phyloP scores from a whole-genome alignment of 1,140 invertebrate species.

The Brachionus manjavacas region DNA sequence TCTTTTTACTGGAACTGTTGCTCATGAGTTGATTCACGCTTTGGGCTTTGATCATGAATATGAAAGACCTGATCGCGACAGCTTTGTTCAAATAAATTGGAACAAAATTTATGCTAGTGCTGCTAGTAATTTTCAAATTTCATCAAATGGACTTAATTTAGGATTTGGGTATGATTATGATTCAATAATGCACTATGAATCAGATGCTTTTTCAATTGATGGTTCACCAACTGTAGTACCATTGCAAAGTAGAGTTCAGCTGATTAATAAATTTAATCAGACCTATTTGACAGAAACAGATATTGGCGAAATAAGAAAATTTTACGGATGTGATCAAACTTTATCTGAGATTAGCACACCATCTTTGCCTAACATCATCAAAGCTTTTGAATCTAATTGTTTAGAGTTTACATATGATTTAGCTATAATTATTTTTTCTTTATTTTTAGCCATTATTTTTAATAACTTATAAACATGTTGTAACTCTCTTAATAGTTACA shows the following conservation, averaged over 20 bases:
- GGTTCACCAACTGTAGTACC: conserved; percentile 58
- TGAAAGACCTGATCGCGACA: conserved; percentile 88
- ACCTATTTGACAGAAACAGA: not conserved
- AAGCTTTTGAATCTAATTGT: too few relatives aligned
- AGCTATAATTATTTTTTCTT: too few relatives aligned
- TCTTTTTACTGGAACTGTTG: conserved; percentile 73
- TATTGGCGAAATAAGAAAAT: not conserved
- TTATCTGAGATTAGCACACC: too few relatives aligned
- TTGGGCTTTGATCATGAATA: conserved; percentile 98
- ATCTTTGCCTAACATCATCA: too few relatives aligned
- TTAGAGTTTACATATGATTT: too few relatives aligned
- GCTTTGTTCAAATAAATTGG: conserved; percentile 56
- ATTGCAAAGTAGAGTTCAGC: not conserved
- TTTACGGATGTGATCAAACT: not conserved
- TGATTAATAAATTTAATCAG: not conserved
- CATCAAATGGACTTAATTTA: not conserved
- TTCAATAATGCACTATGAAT: conserved; percentile 78
- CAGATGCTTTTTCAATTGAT: conserved; percentile 71
- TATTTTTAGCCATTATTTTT: too few relatives aligned
- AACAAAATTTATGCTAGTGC: not conserved
- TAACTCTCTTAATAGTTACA: too few relatives aligned
- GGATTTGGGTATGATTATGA: conserved; percentile 67
- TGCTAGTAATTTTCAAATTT: not conserved
- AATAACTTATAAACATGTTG: too few relatives aligned
- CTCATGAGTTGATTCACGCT: conserved; percentile 95